A percentile compares a stretch with the other conserved stretches of the same genome.
Conservation (phyloP, 2,888 invertebrate genomes). For the Pammene fasciana region DNA sequence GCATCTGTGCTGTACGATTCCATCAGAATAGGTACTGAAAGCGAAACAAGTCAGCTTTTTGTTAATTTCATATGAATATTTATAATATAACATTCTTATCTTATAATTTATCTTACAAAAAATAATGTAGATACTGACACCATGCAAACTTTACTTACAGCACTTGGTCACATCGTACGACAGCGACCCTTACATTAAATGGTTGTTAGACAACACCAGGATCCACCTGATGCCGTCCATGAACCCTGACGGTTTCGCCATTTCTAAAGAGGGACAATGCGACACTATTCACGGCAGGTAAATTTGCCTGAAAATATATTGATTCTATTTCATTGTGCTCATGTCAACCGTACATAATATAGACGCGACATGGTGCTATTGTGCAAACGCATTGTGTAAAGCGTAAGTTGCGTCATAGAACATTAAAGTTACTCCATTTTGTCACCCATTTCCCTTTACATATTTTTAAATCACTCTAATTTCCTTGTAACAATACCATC, state of each 20-base stretch:
- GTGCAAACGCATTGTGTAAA: slow-evolving; percentile 34
- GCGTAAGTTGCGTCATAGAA: slow-evolving; percentile 26
- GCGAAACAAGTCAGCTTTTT: too few species aligned
- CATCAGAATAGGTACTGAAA: too few species aligned
- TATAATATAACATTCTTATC: too few species aligned
- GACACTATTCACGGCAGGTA: slow-evolving; percentile 94
- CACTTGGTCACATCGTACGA: slow-evolving; percentile 92
- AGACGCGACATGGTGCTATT: slow-evolving; percentile 16
- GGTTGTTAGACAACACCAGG: slow-evolving; percentile 96
- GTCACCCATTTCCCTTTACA: slow-evolving; percentile 18
- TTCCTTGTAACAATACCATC: slow-evolving; percentile 21
- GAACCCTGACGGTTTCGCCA: slow-evolving; percentile 99
- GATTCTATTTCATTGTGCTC: slow-evolving; percentile 20
- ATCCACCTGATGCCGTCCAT: slow-evolving; percentile 99
- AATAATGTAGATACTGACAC: background rate
- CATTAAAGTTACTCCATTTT: slow-evolving; percentile 18
- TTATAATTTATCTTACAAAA: too few species aligned
- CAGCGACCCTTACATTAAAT: slow-evolving; percentile 92
- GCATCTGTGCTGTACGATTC: too few species aligned
- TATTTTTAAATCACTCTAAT: slow-evolving; percentile 15
- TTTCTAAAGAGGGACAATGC: slow-evolving; percentile 94
- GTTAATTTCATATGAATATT: too few species aligned
- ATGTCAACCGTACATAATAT: slow-evolving; percentile 3
- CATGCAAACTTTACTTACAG: slow-evolving; percentile 76
- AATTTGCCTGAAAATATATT: slow-evolving; percentile 38